Evolutionary conservation across 2,113 vertebrate species (phyloP), one percentile per base, ranked within the genome.

Genomic region (Mystacornis crossleyi): DNA sequence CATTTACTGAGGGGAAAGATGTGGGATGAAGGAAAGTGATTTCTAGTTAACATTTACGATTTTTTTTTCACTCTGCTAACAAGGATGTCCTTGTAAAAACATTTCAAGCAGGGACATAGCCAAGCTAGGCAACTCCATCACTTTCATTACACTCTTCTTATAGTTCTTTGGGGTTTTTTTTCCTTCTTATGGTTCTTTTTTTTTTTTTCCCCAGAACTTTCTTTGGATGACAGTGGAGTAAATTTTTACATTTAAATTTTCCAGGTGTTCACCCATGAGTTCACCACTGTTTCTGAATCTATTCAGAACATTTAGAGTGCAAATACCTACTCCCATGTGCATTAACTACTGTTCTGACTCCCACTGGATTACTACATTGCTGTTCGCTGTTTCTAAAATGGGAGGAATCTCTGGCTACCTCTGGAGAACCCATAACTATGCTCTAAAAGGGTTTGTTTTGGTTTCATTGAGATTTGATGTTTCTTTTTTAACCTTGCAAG

Each of bases 1-100:
- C 97, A 97, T 98, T 99, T 99, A 98, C 97, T 93, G 83, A 95
- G 81, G 64, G 93, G 70, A 57, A 94, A 97, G 95, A 92, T 95
- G 95, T 96, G 78, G 93, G 74, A 92, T 90, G 90, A 93, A 94
- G 85, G 75, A 95, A 95, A 94, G 81, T 86, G 90, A 95, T 97
- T 97, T 97, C 96, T 86, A 96, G 89, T 93, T 97, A 93, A 81
- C 69, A 96, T 94, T 89, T 90, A 80, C 77, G 13, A 75, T 72
- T 72, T 80, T 89, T 81, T 96, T 94, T 82, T 43, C 38, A 33
- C 21, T 38, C 70, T 87, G 18, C 17, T 84, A 91, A 65, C 43
- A 89, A 93, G 74, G 42, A 81, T 89, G 89, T 60, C 94, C 92
- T 96, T 86, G 66, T 75, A 45, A 75, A 89, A 93, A 72, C 42